Evolutionary conservation across 1,140 invertebrate species (phyloP).

Genomic region (Brachionus plicatilis): DNA sequence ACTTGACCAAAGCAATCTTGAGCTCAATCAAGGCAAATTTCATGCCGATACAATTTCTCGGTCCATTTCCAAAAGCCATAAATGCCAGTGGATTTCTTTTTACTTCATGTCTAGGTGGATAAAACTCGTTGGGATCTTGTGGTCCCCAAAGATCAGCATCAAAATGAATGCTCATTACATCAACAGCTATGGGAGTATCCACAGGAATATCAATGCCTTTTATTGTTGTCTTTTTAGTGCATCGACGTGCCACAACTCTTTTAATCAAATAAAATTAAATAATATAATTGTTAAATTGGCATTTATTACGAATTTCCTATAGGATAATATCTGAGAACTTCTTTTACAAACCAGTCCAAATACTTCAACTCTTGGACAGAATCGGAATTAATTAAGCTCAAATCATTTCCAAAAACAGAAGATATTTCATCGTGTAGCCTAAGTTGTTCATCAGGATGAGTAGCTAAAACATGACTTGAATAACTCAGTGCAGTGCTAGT

Average conservation of each 20-base stretch:
- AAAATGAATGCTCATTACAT: constrained; percentile 53
- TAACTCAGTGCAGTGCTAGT: constrained; percentile 57
- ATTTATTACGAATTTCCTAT: constrained; percentile 50
- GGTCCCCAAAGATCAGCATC: constrained; percentile 50
- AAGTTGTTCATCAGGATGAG: constrained; percentile 57
- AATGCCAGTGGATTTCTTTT: constrained; percentile 46
- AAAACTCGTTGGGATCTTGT: constrained; percentile 45
- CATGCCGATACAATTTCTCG: constrained; percentile 51
- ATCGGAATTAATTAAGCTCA: constrained; percentile 40
- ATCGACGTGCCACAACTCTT: constrained; percentile 1
- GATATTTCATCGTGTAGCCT: constrained; percentile 55
- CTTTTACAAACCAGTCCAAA: constrained; percentile 50
- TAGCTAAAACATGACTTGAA: constrained; percentile 56
- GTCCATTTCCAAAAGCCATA: constrained; percentile 54
- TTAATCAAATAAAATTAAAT: neutral
- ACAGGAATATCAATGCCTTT: constrained; percentile 45
- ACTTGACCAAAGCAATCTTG: constrained; percentile 47
- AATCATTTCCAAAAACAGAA: neutral
- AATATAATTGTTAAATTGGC: no score
- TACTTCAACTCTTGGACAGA: constrained; percentile 46
- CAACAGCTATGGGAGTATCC: constrained; percentile 49
- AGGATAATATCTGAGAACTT: constrained; percentile 50
- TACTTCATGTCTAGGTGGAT: constrained; percentile 45
- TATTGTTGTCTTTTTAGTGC: constrained; percentile 5
- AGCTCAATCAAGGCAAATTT: constrained; percentile 50